A percentile compares a stretch with the other conserved stretches of the same genome.
These are phyloP conservation scores for Poecile montanus DNA, from an alignment of 2,797 vertebrate genomes.

Conservation along the genomic window DNA sequence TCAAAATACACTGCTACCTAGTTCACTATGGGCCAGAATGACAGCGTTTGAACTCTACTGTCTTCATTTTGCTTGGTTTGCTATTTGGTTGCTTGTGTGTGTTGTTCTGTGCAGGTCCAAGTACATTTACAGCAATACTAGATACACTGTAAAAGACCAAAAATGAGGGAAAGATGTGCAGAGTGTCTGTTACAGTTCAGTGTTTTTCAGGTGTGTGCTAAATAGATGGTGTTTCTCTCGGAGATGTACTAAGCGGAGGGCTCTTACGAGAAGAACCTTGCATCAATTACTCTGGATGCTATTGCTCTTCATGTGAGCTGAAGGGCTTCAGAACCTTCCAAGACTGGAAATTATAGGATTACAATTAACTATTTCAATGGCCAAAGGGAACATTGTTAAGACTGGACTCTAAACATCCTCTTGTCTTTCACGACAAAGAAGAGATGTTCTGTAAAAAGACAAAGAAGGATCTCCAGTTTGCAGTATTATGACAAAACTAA, in stretches of 20 bases:
- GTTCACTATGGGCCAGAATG: not conserved
- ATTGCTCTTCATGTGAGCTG: not conserved
- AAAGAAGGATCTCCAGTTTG: not conserved
- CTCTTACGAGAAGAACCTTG: not conserved
- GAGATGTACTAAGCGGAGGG: not conserved
- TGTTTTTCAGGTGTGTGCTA: not conserved
- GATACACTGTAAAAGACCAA: not conserved
- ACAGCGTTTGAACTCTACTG: not conserved
- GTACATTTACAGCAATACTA: not conserved
- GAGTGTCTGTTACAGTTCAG: not conserved
- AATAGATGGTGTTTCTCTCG: not conserved
- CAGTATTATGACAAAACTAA: not conserved
- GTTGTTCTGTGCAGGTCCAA: not conserved
- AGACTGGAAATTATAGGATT: not conserved
- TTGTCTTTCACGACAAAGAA: not conserved
- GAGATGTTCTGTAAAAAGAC: not conserved
- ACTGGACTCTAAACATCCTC: not conserved
- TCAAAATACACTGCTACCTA: not conserved
- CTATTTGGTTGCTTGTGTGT: not conserved
- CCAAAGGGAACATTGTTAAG: not conserved
- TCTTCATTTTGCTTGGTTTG: not conserved
- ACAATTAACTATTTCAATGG: not conserved
- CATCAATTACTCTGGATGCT: not conserved
- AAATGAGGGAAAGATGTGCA: not conserved
- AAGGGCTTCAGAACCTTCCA: not conserved